phyloP scores from a whole-genome alignment of 2,888 invertebrate species.

The Pogonocherus hispidulus region DNA sequence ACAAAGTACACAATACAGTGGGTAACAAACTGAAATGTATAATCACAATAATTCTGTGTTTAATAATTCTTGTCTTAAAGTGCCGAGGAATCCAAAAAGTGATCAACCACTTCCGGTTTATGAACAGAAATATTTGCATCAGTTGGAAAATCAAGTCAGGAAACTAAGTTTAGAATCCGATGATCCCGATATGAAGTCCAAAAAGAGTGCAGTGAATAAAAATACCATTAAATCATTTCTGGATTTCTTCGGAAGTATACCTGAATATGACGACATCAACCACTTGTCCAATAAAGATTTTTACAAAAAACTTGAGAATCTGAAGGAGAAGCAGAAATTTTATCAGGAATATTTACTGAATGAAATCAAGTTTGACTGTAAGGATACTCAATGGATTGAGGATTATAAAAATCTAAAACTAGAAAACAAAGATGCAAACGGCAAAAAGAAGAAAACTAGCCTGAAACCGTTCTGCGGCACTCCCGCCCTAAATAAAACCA shows the following conservation, averaged over 20 bases:
- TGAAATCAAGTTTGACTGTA: conserved; percentile 58
- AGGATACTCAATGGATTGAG: conserved; percentile 62
- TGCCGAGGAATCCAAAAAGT: conserved; percentile 80
- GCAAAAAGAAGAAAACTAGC: conserved; percentile 50
- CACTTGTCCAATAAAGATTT: conserved; percentile 84
- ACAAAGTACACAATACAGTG: conserved; percentile 24
- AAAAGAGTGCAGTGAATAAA: conserved; percentile 58
- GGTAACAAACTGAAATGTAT: conserved; percentile 54
- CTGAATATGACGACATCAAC: conserved; percentile 83
- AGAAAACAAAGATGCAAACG: conserved; percentile 41
- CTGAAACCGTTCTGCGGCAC: conserved; percentile 60
- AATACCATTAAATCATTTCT: conserved; percentile 75
- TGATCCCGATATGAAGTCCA: conserved; percentile 60
- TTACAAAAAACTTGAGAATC: conserved; percentile 77
- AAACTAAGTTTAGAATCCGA: conserved; percentile 56
- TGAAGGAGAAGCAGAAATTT: conserved; percentile 76
- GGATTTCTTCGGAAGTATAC: conserved; percentile 84
- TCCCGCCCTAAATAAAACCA: conserved; percentile 54
- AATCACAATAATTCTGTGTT: conserved; percentile 75
- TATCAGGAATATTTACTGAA: conserved; percentile 62
- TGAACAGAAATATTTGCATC: conserved; percentile 72
- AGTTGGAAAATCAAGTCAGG: conserved; percentile 61
- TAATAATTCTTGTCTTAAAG: conserved; percentile 79
- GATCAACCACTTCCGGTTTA: conserved; percentile 80
- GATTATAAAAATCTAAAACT: conserved; percentile 63